Base-by-base conservation (phyloP, 2,888 invertebrate species). In the Monochamus alternatus region DNA sequence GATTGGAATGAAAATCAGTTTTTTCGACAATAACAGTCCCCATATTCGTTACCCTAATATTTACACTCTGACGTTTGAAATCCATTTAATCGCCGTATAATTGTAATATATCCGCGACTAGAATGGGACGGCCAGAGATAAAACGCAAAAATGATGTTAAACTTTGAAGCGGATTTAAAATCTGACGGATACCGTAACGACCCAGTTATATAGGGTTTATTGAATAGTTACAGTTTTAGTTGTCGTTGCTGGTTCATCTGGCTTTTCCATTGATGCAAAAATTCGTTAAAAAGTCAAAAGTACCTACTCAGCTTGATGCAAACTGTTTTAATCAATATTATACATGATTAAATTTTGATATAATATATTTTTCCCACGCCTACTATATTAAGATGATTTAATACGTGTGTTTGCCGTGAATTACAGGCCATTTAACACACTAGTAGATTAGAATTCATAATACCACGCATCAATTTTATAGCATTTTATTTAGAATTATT, bases 131-230 rank as follows among this genome's bases (percentile, higher is more conserved):
- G 59, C 31, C 10, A 31, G 30, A 59, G 59, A 47, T 47, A 47
- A 47, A 55, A 55, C n/a, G 55, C 55, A 14, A 55, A 55, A 55
- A 55, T 55, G 14, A 10, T 14, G 38, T 9, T 62, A 38, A 62
- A 62, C 12, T 62, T 38, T 43, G n/a, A 30, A 62, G 38, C 62
- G 22, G 62, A 32, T 62, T 43, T 62, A 62, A 62, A 62, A 22
- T 43, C 55, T 38, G 62, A 62, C 32, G n/a, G 60, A 60, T 32
- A 32, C 32, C 32, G n/a, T 60, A 60, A 60, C 62, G n/a, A 62
- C 62, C 12, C n/a, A 32, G 7, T 62, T 59, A 31, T 5, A 10
- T 30, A 59, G 9, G 10, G 59, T 22, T 62, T 30, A 62, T 38
- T 43, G 62, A n/a, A 38, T 32, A 10, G 32, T 58, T 58, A 14